Base-by-base conservation (phyloP, 23 tunicate genomes). In the Aplidium turbinatum region DNA sequence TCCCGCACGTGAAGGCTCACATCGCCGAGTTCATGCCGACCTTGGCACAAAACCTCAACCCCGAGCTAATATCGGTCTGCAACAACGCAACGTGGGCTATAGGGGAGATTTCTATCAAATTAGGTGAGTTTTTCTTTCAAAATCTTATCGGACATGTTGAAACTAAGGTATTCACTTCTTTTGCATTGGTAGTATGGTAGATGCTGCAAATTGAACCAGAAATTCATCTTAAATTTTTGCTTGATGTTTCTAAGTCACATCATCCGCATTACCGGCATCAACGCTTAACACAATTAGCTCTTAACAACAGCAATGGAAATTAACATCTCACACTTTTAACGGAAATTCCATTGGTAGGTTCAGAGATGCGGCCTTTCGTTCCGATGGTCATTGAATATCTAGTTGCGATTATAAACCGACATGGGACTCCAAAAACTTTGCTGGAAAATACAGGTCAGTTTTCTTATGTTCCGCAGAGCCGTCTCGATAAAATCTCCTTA, bases 51-150 rank as follows among this genome's bases (percentile, higher is more conserved):
- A 95, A 95, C 42, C 92, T 95, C 21, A 95, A 95, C 63, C 99
- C 99, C 4, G 96, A 95, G 16, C 42, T 88, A 33, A 95, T 95
- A 3, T 95, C 99, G 0, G 99, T 95, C 0, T 95, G 99, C 38
- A 95, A 95, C 72, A 95, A 95, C 76, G 99, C 99, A 31, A 83
- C 96, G 13, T 95, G 99, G 99, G 99, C 99, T 3, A 95, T 95
- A 29, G 99, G 99, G 1, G 99, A 95, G 58, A 84, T 95, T 22
- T 85, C 99, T 16, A 88, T 95, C n/a, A 87, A 91, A 55, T 75
- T 91, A 21, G 97, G 91, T 85, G 19, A 29, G 82, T 60, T 42
- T 42, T 42, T 9, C 13, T 42, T 42, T 9, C 48, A 42, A 13
- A n/a, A n/a, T n/a, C n/a, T n/a, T n/a, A n/a, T n/a, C n/a, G n/a